Percentiles rank a stretch among this genome's conserved stretches.
Conservation (phyloP, 2,888 invertebrate species). For the Microctonus hyperodae region DNA sequence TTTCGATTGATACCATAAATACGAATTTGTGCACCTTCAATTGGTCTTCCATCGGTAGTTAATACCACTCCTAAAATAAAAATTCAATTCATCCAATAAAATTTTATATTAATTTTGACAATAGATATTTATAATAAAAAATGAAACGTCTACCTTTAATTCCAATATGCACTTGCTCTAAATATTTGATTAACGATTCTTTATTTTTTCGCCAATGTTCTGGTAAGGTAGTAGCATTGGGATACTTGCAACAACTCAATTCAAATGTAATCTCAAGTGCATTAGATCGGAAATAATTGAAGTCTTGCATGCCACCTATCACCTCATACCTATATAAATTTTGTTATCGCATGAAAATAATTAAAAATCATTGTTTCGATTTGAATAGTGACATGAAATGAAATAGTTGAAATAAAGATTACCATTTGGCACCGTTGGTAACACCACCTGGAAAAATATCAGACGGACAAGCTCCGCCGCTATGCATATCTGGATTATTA, state of each 20-base stretch:
- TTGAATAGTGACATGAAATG: constrained; percentile 13
- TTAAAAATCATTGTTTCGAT: constrained; percentile 17
- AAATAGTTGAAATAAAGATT: constrained; percentile 60
- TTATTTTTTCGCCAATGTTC: constrained; percentile 87
- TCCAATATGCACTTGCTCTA: constrained; percentile 83
- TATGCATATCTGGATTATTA: constrained; percentile 77
- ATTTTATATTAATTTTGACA: background rate
- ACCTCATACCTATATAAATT: constrained; percentile 59
- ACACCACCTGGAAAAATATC: constrained; percentile 82
- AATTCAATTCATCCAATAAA: background rate
- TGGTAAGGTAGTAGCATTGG: constrained; percentile 73
- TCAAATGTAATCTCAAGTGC: constrained; percentile 98
- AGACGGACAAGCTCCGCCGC: constrained; percentile 74
- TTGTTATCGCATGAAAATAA: constrained; percentile 13
- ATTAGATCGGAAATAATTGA: constrained; percentile 94
- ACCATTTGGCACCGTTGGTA: constrained; percentile 94
- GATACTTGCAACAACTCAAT: constrained; percentile 95
- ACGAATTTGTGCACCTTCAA: constrained; percentile 77
- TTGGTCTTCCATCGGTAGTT: constrained; percentile 70
- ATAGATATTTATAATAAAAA: background rate
- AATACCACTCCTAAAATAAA: constrained; percentile 68
- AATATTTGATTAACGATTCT: constrained; percentile 81
- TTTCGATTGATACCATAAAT: constrained; percentile 83
- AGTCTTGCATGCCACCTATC: constrained; percentile 97
- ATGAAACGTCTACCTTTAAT: constrained; percentile 66